Base-by-base conservation (phyloP, 2,888 invertebrate genomes). In the Drosophila borborema region DNA sequence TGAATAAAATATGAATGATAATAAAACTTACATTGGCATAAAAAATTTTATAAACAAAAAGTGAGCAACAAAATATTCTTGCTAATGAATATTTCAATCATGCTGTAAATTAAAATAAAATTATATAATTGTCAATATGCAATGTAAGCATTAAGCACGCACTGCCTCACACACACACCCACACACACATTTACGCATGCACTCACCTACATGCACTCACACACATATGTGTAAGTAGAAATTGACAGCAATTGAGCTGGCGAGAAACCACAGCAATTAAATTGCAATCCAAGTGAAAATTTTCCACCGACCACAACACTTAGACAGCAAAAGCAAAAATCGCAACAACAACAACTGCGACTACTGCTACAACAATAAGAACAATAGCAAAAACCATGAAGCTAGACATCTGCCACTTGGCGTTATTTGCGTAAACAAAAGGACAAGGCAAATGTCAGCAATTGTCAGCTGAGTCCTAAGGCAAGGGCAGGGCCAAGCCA, bases 361-460 rank as follows among this genome's bases (percentile, higher is more conserved):
- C 41, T 54, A 28, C 28, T 28, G 3, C 28, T 28, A 28, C 45
- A 63, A 49, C 51, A 72, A 53, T 28, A 53, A 54, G 8, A 53
- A 14, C 34, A 43, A n/a, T 20, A 36, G 34, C 36, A 46, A 55
- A 31, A 62, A 63, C 43, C 49, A 77, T 73, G 68, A 73, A 63
- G 36, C 55, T 63, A 79, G 74, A 70, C 80, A 79, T 48, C 80
- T 77, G 80, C 76, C 77, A 80, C 77, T 77, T 77, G 80, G 48
- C 64, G 70, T 64, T 80, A 77, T 80, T 77, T 77, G 65, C 60
- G 76, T 80, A 77, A 74, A 77, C 80, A 77, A 77, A 77, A 77
- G 77, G 36, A 77, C 80, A 74, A 74, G 80, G 62, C 59, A 65
- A 74, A 43, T 79, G 80, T 53, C 76, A 80, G 80, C 70, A 74